Evolutionary conservation across 2,797 vertebrate genomes (phyloP), one percentile per base, ranked within the genome.

Genomic region (Alauda arvensis): DNA sequence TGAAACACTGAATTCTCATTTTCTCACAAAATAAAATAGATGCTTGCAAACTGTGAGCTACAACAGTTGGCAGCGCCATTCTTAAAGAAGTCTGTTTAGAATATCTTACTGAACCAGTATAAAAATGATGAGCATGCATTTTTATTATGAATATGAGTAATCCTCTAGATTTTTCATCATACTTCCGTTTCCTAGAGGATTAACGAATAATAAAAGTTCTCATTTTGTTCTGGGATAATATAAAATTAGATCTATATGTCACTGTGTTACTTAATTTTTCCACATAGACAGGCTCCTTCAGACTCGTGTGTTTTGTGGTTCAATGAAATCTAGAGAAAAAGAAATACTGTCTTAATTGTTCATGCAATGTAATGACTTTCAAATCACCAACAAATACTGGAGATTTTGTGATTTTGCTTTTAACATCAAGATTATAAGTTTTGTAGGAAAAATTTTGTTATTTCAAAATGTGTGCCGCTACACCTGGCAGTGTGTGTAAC

Each of bases 1-100:
- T 67, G 57, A 76, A 88, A 82, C 66, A 76, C 19, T 77, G 46
- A 80, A 60, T 89, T 81, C 23, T 87, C 6, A 4, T 76, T 60
- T 82, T 89, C 80, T 89, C 28, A 34, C 25, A 42, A n/a, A 91
- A 82, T 77, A 81, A 89, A 85, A 65, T 67, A 29, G 55, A 23
- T 84, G 20, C 37, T 80, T 89, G 45, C n/a, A 68, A 88, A 60
- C 16, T 49, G 43, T 72, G 34, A 59, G 16, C 49, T 79, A 0
- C 39, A 70, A 8, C 23, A 60, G 17, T 23, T 23, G 29, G 25
- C 12, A 68, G 46, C 78, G 28, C 11, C 40, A 8, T 67, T 87
- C 53, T 40, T 63, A 34, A 14, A 65, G 56, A 82, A 77, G 33
- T 31, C 40, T 45, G 29, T 40, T 61, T 66, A 65, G 43, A 69